These are phyloP conservation scores for Hetaerina americana DNA, from an alignment of 1,140 invertebrate species.

Conservation along the genomic window DNA sequence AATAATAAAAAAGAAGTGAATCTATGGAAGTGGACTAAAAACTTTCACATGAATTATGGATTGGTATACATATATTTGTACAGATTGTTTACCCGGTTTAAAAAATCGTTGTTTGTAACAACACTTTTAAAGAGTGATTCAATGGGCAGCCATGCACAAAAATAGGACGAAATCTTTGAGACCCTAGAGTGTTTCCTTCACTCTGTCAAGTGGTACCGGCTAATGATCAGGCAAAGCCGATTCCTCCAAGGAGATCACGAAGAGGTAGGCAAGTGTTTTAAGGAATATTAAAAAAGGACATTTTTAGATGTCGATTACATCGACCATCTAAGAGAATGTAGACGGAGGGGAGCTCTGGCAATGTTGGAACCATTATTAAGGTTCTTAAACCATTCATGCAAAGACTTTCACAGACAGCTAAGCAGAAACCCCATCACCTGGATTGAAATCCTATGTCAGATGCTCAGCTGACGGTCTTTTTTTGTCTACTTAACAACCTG, in stretches of 20 bases:
- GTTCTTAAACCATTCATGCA: neutral
- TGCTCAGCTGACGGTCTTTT: neutral
- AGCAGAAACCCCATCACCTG: neutral
- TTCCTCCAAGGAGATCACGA: neutral
- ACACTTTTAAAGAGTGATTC: neutral
- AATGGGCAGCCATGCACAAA: neutral
- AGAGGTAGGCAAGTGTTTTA: neutral
- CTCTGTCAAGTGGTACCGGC: neutral
- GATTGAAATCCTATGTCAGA: neutral
- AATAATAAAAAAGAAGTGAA: conserved; percentile 1
- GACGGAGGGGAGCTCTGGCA: neutral
- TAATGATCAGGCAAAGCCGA: neutral
- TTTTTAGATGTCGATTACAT: neutral
- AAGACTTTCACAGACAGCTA: neutral
- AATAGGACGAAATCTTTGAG: neutral
- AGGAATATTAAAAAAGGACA: neutral
- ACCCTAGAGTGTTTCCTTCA: neutral
- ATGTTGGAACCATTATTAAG: neutral
- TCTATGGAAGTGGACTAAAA: neutral
- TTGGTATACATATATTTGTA: conserved; percentile 1
- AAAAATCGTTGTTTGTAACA: neutral
- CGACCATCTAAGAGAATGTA: neutral
- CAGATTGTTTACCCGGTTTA: neutral
- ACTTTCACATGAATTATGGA: neutral
- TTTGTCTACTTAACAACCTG: neutral